Conservation (phyloP, 2,797 vertebrate genomes). For the Phoeniculus purpureus region DNA sequence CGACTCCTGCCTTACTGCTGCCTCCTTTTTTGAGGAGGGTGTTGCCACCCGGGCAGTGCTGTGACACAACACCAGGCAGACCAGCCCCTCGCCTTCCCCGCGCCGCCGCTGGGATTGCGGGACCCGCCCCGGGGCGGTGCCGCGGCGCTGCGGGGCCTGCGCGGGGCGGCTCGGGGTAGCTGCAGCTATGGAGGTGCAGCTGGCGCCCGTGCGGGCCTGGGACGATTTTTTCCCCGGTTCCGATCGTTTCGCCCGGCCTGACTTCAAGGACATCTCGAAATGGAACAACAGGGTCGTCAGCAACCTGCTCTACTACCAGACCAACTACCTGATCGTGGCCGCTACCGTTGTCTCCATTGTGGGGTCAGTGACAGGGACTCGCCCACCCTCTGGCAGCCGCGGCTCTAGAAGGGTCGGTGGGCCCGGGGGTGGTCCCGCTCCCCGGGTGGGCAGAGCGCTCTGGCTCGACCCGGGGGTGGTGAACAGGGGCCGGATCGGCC, state of each 20-base stretch:
- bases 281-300: slow-evolving; percentile 95
- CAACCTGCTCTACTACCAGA: slow-evolving; percentile 96
- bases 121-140: slow-evolving; percentile 47
- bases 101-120: not conserved
- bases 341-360: slow-evolving; percentile 85
- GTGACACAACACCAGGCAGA: not conserved
- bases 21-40: not conserved
- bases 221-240: slow-evolving; percentile 89
- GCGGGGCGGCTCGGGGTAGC: not conserved
- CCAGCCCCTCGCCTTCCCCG: not conserved
- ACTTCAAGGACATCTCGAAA: slow-evolving; percentile 84
- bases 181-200: slow-evolving; percentile 84
- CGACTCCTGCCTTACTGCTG: accelerated
- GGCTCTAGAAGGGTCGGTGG: not conserved
- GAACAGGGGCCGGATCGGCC: no score
- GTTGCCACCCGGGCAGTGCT: accelerated
- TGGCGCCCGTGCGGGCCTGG: slow-evolving; percentile 87
- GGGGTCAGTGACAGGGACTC: slow-evolving; percentile 78
- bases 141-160: slow-evolving; percentile 29
- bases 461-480: not conserved
- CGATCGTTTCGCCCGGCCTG: slow-evolving; percentile 88
- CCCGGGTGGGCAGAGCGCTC: not conserved
- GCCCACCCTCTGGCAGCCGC: not conserved
- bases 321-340: slow-evolving; percentile 88
- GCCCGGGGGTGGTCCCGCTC: accelerated